Base-by-base conservation (phyloP, 2,797 vertebrate genomes). In the Pseudochromis fuscus region DNA sequence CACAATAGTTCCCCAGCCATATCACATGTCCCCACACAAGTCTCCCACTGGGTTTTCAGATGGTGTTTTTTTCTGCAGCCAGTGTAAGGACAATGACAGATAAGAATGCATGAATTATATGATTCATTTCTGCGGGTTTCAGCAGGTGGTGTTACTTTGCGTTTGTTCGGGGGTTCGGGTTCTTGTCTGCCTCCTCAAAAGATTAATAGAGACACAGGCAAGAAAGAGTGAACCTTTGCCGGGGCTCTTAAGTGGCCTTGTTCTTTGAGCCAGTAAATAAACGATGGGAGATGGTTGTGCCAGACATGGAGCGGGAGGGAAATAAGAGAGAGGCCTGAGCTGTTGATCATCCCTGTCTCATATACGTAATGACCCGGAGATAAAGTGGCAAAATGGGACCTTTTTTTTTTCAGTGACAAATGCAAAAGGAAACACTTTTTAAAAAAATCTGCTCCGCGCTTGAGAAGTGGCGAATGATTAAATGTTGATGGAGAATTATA, bases 361-460 rank as follows among this genome's bases (percentile, higher is more conserved):
- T 89, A 91, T 92, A 91, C 73, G 88, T 95, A 95, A 96, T 95
- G 94, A 94, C 93, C 93, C 89, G 82, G 90, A 94, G 95, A 95
- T 94, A 92, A 95, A 93, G 85, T 89, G 81, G 85, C 91, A 87
- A 93, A 91, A 93, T 90, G 87, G 95, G 94, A 92, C 92, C 91
- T 91, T 63, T 82, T 85, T 93, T 92, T 64, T 77, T 79, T 93
- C 79, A 68, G 91, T 91, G 93, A 94, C 89, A 86, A 91, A 93
- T 86, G 91, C 87, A 88, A 88, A n/a, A 89, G 90, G 87, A 88
- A 95, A 91, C 90, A 18, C 87, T 85, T 77, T 85, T 77, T 90
- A 79, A 89, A 93, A 44, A 92, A 92, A 92, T 91, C 88, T 70
- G 80, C 90, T 90, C 91, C 92, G 88, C 87, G 91, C 76, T 85